Evolutionary conservation across 2,797 vertebrate genomes (phyloP).

Genomic region (Trichosurus vulpecula): DNA sequence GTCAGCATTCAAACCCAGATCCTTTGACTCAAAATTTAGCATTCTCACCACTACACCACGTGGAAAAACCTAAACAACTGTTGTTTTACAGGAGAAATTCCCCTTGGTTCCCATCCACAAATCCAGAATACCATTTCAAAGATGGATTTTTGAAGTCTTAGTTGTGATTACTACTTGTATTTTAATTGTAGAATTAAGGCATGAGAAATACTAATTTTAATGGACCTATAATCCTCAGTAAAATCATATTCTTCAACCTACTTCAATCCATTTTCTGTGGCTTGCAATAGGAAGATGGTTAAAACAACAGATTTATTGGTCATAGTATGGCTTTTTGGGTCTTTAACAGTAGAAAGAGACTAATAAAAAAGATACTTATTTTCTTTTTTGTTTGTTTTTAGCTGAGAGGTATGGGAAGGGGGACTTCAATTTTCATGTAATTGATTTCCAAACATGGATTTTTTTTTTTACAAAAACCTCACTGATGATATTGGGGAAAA

Average conservation of each 20-base stretch:
- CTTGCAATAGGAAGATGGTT: slow-evolving; percentile 48
- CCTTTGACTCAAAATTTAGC: neutral
- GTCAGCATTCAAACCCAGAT: neutral
- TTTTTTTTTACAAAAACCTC: slow-evolving; percentile 65
- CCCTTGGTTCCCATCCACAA: slow-evolving; percentile 4
- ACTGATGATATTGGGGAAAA: slow-evolving; percentile 14
- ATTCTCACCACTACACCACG: neutral
- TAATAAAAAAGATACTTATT: slow-evolving; percentile 56
- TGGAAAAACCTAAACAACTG: slow-evolving; percentile 11
- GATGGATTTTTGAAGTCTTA: neutral
- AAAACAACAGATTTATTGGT: slow-evolving; percentile 41
- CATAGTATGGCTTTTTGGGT: slow-evolving; percentile 54
- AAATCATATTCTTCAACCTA: slow-evolving; percentile 45
- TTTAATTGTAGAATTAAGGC: slow-evolving; percentile 14
- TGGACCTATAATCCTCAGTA: slow-evolving; percentile 8
- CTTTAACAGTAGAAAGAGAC: slow-evolving; percentile 38
- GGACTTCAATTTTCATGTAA: slow-evolving; percentile 57
- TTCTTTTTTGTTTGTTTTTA: slow-evolving; percentile 59
- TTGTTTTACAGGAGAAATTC: slow-evolving; percentile 48
- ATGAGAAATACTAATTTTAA: slow-evolving; percentile 42
- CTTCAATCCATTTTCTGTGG: slow-evolving; percentile 38
- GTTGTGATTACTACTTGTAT: slow-evolving; percentile 22
- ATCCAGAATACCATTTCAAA: slow-evolving; percentile 23
- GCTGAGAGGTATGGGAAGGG: slow-evolving; percentile 10
- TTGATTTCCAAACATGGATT: slow-evolving; percentile 57